phyloP scores from a whole-genome alignment of 2,888 invertebrate species.

The Alloscopus bannaensis region DNA sequence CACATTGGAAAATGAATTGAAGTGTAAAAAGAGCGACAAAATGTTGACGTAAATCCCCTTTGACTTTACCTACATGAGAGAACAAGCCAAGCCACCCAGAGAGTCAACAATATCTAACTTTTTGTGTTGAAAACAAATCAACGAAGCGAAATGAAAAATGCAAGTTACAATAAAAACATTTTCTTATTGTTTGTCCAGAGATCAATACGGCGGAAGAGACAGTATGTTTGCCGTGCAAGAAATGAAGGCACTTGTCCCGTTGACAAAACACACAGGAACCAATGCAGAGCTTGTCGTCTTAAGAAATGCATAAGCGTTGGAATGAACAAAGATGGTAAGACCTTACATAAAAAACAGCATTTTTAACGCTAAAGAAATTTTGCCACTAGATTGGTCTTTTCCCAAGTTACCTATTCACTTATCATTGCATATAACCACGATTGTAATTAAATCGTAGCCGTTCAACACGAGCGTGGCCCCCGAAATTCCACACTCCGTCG shows the following conservation, averaged over 20 bases:
- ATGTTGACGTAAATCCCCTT: constrained; percentile 35
- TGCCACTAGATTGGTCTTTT: too few species aligned
- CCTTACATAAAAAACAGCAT: too few species aligned
- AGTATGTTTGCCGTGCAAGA: constrained; percentile 96
- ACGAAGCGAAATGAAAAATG: constrained; percentile 1
- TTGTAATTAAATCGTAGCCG: constrained; percentile 84
- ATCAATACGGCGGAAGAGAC: constrained; percentile 95
- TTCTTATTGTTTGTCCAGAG: constrained; percentile 84
- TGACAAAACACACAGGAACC: constrained; percentile 97
- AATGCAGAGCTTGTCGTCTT: constrained; percentile 95
- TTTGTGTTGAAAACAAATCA: not conserved
- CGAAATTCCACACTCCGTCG: constrained; percentile 94
- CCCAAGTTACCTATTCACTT: too few species aligned
- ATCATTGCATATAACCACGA: too few species aligned
- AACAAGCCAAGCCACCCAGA: too few species aligned
- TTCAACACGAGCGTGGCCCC: constrained; percentile 98
- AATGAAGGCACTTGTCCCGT: constrained; percentile 90
- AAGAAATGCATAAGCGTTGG: constrained; percentile 93
- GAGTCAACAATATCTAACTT: constrained; percentile 9
- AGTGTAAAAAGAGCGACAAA: constrained; percentile 54
- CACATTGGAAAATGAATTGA: constrained; percentile 39
- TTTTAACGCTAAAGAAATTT: too few species aligned
- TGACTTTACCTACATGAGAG: constrained; percentile 48
- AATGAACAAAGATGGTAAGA: constrained; percentile 95
- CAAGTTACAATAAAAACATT: constrained; percentile 8